Percentiles rank a stretch among this genome's conserved stretches.
Conservation (phyloP, 1,140 invertebrate species). For the Helicoverpa armigera region DNA sequence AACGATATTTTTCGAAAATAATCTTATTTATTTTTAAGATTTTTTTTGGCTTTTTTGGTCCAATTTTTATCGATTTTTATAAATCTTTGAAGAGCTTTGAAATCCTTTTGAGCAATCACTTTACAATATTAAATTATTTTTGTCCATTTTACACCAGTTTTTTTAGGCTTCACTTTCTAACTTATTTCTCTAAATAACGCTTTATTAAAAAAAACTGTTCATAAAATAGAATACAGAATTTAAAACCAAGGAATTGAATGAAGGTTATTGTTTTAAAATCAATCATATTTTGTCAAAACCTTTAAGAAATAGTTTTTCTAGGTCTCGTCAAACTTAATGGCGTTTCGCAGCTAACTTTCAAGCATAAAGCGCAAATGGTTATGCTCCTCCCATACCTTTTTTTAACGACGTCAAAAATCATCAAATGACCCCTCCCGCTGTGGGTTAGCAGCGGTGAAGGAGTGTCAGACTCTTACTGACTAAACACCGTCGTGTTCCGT, state of each 20-base stretch:
- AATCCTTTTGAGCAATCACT: conserved; percentile 27
- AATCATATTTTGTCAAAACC: background rate
- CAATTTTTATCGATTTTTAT: conserved; percentile 46
- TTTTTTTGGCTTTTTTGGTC: conserved; percentile 45
- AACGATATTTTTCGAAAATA: conserved; percentile 45
- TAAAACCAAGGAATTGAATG: conserved; percentile 2
- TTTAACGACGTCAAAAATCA: no score
- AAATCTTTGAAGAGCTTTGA: conserved; percentile 37
- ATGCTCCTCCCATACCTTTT: no score
- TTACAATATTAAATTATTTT: conserved; percentile 17
- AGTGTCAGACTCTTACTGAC: no score
- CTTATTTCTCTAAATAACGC: background rate
- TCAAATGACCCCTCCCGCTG: no score
- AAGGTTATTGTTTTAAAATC: background rate
- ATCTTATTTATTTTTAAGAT: conserved; percentile 49
- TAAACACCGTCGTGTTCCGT: no score
- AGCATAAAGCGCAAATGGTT: no score
- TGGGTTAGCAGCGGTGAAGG: no score
- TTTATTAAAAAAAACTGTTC: background rate
- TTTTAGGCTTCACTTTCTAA: background rate
- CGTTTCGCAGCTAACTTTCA: no score
- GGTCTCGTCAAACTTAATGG: no score
- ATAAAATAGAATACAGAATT: background rate
- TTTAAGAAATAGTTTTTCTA: background rate
- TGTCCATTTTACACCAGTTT: conserved; percentile 8